Evolutionary conservation across 1,140 invertebrate genomes (phyloP).

Genomic region (Drosophila ficusphila): DNA sequence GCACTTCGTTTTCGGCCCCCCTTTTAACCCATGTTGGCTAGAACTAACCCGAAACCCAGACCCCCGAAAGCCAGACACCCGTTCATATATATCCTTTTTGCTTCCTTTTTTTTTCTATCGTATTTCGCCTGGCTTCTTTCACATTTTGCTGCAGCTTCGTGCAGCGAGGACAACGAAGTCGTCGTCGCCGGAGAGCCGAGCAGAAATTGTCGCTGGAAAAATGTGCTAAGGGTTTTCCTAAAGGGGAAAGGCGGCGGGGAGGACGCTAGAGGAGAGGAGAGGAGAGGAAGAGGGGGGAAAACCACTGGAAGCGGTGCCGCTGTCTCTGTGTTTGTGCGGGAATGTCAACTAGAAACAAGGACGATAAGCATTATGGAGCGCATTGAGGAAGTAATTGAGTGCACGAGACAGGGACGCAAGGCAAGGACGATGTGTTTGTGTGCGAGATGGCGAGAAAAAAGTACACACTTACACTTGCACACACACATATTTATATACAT

Average conservation of each 20-base stretch:
- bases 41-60: constrained; percentile 60
- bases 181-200: constrained; percentile 47
- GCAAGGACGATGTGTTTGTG: constrained; percentile 62
- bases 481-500: constrained; percentile 29
- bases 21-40: constrained; percentile 38
- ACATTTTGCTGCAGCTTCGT: constrained; percentile 68
- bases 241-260: not conserved
- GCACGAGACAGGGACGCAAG: constrained; percentile 72
- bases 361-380: constrained; percentile 82
- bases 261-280: too few relatives aligned
- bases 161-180: constrained; percentile 41
- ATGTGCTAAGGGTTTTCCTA: constrained; percentile 72
- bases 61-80: constrained; percentile 71
- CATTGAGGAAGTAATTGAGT: constrained; percentile 82
- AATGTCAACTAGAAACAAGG: constrained; percentile 82
- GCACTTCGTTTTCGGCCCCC: constrained; percentile 76
- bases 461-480: constrained; percentile 22
- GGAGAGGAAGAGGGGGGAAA: not conserved
- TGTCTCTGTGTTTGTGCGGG: constrained; percentile 62
- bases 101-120: constrained; percentile 8
- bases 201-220: constrained; percentile 83
- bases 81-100: constrained; percentile 3
- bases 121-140: constrained; percentile 39
- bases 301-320: constrained; percentile 36
- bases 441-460: constrained; percentile 21